Base-by-base conservation (phyloP, 2,797 vertebrate genomes). In the Enteromius anoplus region DNA sequence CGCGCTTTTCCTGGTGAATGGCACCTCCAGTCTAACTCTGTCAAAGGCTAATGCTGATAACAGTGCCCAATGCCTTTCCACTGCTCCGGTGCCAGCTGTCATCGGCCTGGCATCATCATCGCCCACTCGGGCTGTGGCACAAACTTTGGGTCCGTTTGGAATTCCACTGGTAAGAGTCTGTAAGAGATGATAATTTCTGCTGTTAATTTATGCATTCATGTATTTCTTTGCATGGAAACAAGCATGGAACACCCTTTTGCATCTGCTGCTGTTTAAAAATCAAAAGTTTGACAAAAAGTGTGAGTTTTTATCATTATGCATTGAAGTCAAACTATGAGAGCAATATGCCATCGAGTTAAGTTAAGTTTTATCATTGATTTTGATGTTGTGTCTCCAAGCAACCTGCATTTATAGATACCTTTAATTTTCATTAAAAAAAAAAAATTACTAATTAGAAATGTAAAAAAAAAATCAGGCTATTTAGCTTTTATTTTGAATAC, bases 31-130 rank as follows among this genome's bases (percentile, higher is more conserved):
- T 51, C 42, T 79, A 70, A 53, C 40, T 11, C 42, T 11, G 42
- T 45, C 42, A 29, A 42, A 82, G 47, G 8, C 23, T 66, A 29
- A 49, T 58, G 68, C 45, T 64, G 23, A 40, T 51, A 77, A 11
- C 17, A 47, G 62, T 73, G 23, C 19, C 9, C 79, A 60, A 17
- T 94, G 93, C 86, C 62, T 90, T 7, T 79, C 85, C 77, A 90
- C 87, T 80, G 89, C 90, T 68, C 91, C 92, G 17, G 90, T 95
- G 2, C 72, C 93, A 55, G 94, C 88, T 85, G 89, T 95, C 40
- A 93, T 95, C 0, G 95, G 95, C 7, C 88, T 93, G n/a, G 93
- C 93, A 62, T 93, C 93, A 2, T 95, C 94, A 51, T 92, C 94
- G 15, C 93, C 93, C 4, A 91, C 94, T 21, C 89, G 92, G 82